Evolutionary conservation across 2,888 invertebrate species (phyloP), one percentile per base, ranked within the genome.

Genomic region (Aporophyla lueneburgensis): DNA sequence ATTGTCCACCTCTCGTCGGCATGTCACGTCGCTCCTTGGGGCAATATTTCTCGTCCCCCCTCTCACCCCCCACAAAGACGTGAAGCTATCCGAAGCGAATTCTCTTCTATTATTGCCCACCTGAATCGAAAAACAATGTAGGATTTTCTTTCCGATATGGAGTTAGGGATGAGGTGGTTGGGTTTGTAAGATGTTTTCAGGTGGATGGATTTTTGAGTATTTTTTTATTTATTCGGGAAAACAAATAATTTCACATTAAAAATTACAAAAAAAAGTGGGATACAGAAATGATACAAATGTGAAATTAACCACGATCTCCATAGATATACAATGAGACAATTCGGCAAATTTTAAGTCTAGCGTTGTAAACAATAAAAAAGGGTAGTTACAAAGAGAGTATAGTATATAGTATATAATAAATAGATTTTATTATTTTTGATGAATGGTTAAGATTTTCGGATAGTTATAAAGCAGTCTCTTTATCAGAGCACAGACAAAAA

Each of bases 71-170:
- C 40, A 24, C 67, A 43, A 33, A 33, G 77, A 87, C 89, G 88
- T 84, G 86, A 58, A 85, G 88, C 88, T 80, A 90, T 85, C 78
- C 85, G 63, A 83, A 68, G 78, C 82, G 83, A 88, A 90, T 90
- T 86, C 87, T 84, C 85, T 80, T 75, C 85, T 59, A 76, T 91
- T 92, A 92, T 92, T 92, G 88, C 91, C 89, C 88, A 92, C 91
- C 91, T 91, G 90, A 73, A 86, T 81, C 84, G 86, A 86, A 90
- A 93, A 92, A 91, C 90, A 91, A 91, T 85, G 81, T 78, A 66
- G 70, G 78, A 80, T 78, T 83, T 74, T 66, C 53, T 70, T 58
- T 69, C 54, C 62, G n/a, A 68, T 71, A 69, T 24, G 27, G n/a
- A 14, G 51, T 56, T 40, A 49, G 46, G n/a, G 3, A 12, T n/a